Evolutionary conservation across 2,113 vertebrate genomes (phyloP), one percentile per base, ranked within the genome.

Genomic region (Misgurnus anguillicaudatus): DNA sequence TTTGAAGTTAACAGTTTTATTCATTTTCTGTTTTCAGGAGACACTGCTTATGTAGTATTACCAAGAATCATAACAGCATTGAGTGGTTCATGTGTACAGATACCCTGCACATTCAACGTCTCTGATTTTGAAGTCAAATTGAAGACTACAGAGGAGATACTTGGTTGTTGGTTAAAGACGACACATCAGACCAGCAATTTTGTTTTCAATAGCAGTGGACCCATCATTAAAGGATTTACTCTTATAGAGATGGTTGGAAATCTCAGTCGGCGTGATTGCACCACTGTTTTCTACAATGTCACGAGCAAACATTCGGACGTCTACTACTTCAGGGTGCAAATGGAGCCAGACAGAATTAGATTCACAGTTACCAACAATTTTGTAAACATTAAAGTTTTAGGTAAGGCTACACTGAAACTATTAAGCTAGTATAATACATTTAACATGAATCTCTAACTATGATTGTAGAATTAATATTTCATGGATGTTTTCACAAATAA

Each of bases 21-120:
- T 11, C 6, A 5, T 24, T 45, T 48, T 8, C 14, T 72, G 17
- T 72, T 72, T n/a, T 41, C 51, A 72, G 69, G 0, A 5, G 1
- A 3, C 8, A 36, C 1, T n/a, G n/a, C 0, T 13, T 0, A 21
- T 42, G 10, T 11, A 6, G 0, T 0, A 6, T 17, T 78, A 5
- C 60, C 75, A 17, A 2, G 31, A 0, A 9, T 2, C 0, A 58
- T 78, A 36, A 16, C 4, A 3, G 58, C 67, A 3, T 61, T 82
- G 67, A 39, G 42, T 4, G 68, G 75, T 19, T 82, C 75, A 42
- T 82, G 80, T 66, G 48, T 82, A 6, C n/a, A 58, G 75, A 82
- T 82, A 57, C 80, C 75, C 6, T 82, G 80, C 36, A 36, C 1
- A 58, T 78, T 66, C 36, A 11, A 9, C 0, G 41, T 63, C 3